Base-by-base conservation (phyloP, 64 coral and sea anemone species). In the Cladopsammia gracilis region DNA sequence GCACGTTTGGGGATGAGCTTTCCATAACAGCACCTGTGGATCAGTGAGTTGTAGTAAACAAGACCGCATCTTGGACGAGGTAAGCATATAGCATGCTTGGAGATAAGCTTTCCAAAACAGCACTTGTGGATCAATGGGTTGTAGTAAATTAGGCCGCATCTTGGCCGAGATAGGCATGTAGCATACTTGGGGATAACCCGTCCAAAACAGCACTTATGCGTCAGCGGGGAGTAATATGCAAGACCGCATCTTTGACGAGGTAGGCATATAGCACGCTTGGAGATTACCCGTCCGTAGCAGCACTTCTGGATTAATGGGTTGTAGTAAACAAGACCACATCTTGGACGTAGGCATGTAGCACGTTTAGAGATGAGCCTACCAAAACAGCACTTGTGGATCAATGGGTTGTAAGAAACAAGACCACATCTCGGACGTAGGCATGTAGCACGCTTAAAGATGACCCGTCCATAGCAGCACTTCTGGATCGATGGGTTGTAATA, bases 111-210 rank as follows among this genome's bases (percentile, higher is more conserved):
- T 47, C 64, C 20, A 53, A 3, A 58, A 53, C 83, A 86, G 24
- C 83, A 86, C 10, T 53, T 86, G 6, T 86, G 83, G 42, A 64
- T 71, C 46, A 51, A 23, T 72, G 83, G 83, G 64, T 25, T 71
- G 3, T 86, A 86, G 64, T 49, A 67, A 2, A 14, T 5, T 10
- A 23, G 0, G 7, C 82, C 82, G 62, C 82, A 86, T 65, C 43
- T 14, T 0, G 7, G 16, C 5, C 12, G 13, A 13, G 3, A 10
- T 4, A 34, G 10, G 8, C 11, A 13, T 11, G 14, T 20, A 57
- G 18, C 48, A 51, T 20, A 25, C 48, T 6, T 25, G 18, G 45
- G 16, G 79, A 83, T 46, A 4, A 42, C 46, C 12, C 26, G 23
- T 26, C 58, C 58, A 5, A 7, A 42, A 54, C 79, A 62, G 34